Evolutionary conservation across 2,888 invertebrate genomes (phyloP), one percentile per base, ranked within the genome.

Genomic region (Lamproptera curius): DNA sequence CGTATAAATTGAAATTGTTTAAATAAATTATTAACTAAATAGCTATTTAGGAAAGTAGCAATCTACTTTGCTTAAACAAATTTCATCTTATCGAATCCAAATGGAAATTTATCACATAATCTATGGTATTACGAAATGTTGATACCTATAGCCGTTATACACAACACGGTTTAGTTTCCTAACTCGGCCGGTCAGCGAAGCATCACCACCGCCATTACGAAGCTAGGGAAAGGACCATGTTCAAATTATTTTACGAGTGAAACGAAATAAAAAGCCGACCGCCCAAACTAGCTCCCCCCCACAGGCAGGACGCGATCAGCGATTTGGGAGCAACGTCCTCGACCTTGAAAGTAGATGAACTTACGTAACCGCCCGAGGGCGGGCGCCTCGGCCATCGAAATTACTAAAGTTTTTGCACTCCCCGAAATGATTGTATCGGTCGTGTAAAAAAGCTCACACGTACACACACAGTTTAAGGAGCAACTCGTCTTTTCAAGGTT

Each of bases 331-430:
- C 87, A 87, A 85, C 74, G 87, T 77, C 85, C 87, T 73, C 85
- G 84, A 76, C 87, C 87, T 87, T 87, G 87, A 77, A 76, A 70
- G 80, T 87, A 87, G 87, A 83, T 85, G 86, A 84, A 85, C 85
- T 85, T 85, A 86, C 73, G 77, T 83, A 84, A 86, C 85, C 81
- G 74, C 74, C 70, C 62, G 69, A 73, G 73, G 82, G 78, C 77
- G 71, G 66, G 62, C 77, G 76, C 76, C 74, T 80, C 76, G 76
- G 73, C 81, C 81, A 43, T 43, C 48, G 17, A 66, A 85, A 83
- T 70, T 82, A 78, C 79, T 73, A 62, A 50, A 72, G 67, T 84
- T 85, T 85, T 85, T 85, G 85, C 85, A 72, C 74, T 74, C 69
- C 73, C 70, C 67, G n/a, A 67, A 63, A 69, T 68, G 63, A 68